These are phyloP conservation scores for Dromaius novaehollandiae DNA, from an alignment of 2,113 vertebrate genomes.

Conservation along the genomic window DNA sequence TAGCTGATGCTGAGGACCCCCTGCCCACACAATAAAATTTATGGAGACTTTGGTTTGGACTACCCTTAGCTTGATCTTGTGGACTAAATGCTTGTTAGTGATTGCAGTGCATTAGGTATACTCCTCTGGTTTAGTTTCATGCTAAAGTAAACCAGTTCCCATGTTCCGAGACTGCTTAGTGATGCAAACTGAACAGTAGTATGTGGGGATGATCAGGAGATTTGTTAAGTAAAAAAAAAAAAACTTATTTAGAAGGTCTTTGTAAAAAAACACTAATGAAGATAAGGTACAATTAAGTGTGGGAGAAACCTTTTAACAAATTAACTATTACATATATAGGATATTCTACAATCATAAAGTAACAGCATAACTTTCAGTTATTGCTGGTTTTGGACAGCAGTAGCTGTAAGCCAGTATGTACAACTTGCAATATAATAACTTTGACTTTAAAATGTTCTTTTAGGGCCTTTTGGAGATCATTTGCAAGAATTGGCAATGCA, in stretches of 20 bases:
- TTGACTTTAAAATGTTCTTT: neutral
- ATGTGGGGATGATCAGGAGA: neutral
- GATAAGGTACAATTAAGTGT: neutral
- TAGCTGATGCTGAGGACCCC: neutral
- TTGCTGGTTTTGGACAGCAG: neutral
- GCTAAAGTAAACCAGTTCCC: neutral
- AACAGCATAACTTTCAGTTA: neutral
- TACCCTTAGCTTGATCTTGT: neutral
- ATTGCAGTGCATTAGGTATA: neutral
- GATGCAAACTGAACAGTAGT: neutral
- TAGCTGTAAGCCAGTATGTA: neutral
- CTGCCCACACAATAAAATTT: neutral
- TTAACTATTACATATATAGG: neutral
- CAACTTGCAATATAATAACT: neutral
- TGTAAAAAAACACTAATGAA: neutral
- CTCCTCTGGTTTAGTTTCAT: neutral
- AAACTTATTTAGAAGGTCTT: neutral
- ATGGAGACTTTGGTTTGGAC: neutral
- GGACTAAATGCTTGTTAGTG: neutral
- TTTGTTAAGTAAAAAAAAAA: neutral
- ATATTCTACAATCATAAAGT: neutral
- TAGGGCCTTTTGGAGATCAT: neutral
- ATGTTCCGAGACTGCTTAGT: neutral
- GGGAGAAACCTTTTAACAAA: neutral
- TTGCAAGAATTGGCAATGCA: neutral